Percentiles rank a stretch among this genome's conserved stretches.
Evolutionary conservation across 1,140 invertebrate genomes (phyloP).

Genomic region (Rhopalosiphum padi): DNA sequence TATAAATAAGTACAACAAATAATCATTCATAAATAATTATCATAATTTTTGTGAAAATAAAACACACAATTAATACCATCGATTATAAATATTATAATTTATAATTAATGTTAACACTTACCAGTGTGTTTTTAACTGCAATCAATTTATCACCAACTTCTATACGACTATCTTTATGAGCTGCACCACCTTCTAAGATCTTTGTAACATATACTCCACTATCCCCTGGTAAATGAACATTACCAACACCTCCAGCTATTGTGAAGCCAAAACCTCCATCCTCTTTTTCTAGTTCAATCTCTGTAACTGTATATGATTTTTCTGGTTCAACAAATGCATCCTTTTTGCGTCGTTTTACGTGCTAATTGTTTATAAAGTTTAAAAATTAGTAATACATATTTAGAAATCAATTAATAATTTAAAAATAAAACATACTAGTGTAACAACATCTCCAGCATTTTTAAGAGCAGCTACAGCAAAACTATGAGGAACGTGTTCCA

Average conservation of each 20-base stretch:
- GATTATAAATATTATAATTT: no score
- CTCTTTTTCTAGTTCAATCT: constrained; percentile 92
- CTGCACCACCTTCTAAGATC: constrained; percentile 96
- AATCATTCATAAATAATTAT: neutral
- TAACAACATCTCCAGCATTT: constrained; percentile 91
- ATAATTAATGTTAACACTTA: constrained; percentile 69
- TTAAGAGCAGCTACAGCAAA: constrained; percentile 95
- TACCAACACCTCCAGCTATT: constrained; percentile 96
- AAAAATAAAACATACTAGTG: constrained; percentile 67
- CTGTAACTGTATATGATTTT: constrained; percentile 62
- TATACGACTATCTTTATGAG: constrained; percentile 91
- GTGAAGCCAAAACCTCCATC: constrained; percentile 94
- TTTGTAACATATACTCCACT: constrained; percentile 99
- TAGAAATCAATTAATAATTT: neutral
- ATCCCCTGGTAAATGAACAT: constrained; percentile 96
- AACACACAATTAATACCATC: neutral
- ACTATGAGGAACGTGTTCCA: constrained; percentile 91
- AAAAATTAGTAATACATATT: neutral
- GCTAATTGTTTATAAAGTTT: neutral
- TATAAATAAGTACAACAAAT: constrained; percentile 23
- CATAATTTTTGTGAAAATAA: neutral
- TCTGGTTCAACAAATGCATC: constrained; percentile 49
- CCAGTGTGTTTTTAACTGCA: constrained; percentile 85
- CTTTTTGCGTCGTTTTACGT: constrained; percentile 49
- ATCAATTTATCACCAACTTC: constrained; percentile 94